These are phyloP conservation scores for Syngnathus scovelli DNA, from an alignment of 2,113 vertebrate genomes.

Conservation along the genomic window DNA sequence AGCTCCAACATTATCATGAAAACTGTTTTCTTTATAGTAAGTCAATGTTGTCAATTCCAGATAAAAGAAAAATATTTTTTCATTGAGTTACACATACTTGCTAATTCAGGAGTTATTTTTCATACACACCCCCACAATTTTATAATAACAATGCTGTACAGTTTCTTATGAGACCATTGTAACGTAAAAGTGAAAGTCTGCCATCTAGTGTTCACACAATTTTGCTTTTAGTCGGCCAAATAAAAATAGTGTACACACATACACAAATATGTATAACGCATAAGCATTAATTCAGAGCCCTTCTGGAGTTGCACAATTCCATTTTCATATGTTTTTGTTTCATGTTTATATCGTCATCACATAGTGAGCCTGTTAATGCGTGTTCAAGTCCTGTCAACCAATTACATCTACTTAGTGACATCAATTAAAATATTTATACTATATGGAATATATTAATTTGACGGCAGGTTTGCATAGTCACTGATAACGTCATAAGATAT, in stretches of 20 bases:
- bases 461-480: slow-evolving; percentile 50
- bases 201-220: slow-evolving; percentile 1
- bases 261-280: too few species aligned
- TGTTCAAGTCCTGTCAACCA: slow-evolving; percentile 57
- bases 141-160: not conserved
- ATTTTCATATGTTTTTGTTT: slow-evolving; percentile 31
- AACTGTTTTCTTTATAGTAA: not conserved
- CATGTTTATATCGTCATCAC: not conserved
- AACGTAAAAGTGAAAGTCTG: not conserved
- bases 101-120: not conserved
- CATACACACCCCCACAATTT: not conserved
- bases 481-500: not conserved
- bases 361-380: slow-evolving; percentile 42
- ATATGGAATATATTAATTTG: slow-evolving; percentile 15
- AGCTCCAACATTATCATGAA: not conserved
- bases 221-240: too few species aligned
- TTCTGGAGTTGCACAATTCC: slow-evolving; percentile 30
- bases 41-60: not conserved
- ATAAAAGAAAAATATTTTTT: not conserved
- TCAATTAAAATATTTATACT: slow-evolving; percentile 3
- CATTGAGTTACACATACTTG: not conserved
- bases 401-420: slow-evolving; percentile 11
- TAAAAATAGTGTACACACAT: too few species aligned
- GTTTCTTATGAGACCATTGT: not conserved
- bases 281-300: not conserved